Conservation (phyloP, 2,888 invertebrate genomes). For the Anaspis maculata region DNA sequence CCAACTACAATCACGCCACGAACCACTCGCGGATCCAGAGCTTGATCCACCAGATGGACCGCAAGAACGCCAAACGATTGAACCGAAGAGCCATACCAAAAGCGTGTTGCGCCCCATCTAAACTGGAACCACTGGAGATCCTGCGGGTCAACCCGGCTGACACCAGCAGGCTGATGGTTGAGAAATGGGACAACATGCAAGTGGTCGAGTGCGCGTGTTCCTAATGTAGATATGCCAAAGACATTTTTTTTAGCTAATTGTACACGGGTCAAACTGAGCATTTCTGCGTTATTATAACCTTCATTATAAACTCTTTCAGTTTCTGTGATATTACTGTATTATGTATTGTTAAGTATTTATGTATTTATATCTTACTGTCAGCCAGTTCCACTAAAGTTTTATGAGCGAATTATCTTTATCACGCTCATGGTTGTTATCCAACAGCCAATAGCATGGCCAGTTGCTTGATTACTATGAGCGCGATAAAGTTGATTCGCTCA, state of each 20-base stretch:
- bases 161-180: constrained; percentile 52
- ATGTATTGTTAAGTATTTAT: constrained; percentile 12
- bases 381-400: neutral
- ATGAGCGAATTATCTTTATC: no score
- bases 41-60: constrained; percentile 55
- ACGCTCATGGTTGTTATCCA: no score
- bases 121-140: constrained; percentile 55
- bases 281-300: constrained; percentile 21
- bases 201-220: constrained; percentile 67
- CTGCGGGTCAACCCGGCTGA: constrained; percentile 57
- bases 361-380: constrained; percentile 8
- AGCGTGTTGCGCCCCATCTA: constrained; percentile 63
- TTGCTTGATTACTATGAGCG: no score
- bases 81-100: constrained; percentile 40
- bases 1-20: constrained; percentile 59
- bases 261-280: constrained; percentile 34
- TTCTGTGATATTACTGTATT: constrained; percentile 25
- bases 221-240: constrained; percentile 36
- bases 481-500: no score
- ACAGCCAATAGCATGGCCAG: no score
- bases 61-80: constrained; percentile 39
- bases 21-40: constrained; percentile 64
- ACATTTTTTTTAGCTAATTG: constrained; percentile 13
- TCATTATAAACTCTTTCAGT: constrained; percentile 16
- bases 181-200: constrained; percentile 62